Evolutionary conservation across 2,113 vertebrate genomes (phyloP).

Genomic region (Hippocampus comes): DNA sequence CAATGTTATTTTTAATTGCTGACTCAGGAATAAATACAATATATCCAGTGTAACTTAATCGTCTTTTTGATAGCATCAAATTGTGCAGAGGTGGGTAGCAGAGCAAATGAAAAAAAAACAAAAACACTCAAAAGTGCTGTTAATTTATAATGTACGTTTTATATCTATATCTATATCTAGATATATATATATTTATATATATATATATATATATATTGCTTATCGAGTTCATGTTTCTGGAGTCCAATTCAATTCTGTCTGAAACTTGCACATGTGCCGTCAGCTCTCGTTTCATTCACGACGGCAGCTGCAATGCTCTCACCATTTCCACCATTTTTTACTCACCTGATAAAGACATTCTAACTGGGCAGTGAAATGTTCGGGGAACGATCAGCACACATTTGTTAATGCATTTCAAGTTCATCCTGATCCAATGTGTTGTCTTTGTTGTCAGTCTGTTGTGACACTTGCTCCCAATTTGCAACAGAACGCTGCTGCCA

Average conservation of each 20-base stretch:
- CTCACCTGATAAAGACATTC: not conserved
- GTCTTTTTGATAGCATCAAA: not conserved
- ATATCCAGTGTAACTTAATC: not conserved
- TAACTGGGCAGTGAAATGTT: not conserved
- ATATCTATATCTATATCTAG: too few relatives aligned
- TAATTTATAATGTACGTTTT: not conserved
- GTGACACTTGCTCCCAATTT: conserved; percentile 75
- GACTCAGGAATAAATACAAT: not conserved
- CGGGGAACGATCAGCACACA: not conserved
- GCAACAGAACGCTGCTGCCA: conserved; percentile 66
- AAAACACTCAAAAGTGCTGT: not conserved
- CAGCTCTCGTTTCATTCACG: too few relatives aligned
- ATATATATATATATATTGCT: too few relatives aligned
- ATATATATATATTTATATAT: too few relatives aligned
- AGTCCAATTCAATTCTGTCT: too few relatives aligned
- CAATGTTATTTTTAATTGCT: not conserved
- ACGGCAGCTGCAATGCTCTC: too few relatives aligned
- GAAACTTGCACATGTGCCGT: too few relatives aligned
- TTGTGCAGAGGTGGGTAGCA: not conserved
- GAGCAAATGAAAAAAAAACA: not conserved
- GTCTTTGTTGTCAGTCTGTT: conserved; percentile 72
- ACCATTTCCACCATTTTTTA: too few relatives aligned
- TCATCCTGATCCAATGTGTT: conserved; percentile 39
- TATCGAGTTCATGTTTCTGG: too few relatives aligned
- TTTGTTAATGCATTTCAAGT: not conserved